phyloP scores from a whole-genome alignment of 1,140 invertebrate genomes.

The Zelostemma sp. region DNA sequence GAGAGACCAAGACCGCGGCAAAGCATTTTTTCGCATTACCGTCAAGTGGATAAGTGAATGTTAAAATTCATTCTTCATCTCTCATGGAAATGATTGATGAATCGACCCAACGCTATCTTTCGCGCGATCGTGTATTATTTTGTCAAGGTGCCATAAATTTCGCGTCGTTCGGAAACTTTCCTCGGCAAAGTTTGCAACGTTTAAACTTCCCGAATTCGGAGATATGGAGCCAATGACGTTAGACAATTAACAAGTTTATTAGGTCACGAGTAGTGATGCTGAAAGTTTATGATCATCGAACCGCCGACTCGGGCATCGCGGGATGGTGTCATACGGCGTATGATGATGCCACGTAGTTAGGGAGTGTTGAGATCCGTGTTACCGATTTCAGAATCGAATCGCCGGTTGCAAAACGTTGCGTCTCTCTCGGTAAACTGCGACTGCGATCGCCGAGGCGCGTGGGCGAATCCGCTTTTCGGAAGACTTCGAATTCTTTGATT shows the following conservation, averaged over 20 bases:
- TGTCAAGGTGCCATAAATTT: no score
- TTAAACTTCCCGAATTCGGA: no score
- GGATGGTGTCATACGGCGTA: constrained; percentile 37
- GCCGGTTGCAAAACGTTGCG: constrained; percentile 30
- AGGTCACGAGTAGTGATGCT: constrained; percentile 6
- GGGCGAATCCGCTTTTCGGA: no score
- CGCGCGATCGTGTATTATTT: no score
- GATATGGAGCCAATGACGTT: no score
- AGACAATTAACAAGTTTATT: no score
- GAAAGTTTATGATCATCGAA: constrained; percentile 58
- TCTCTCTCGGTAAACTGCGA: constrained; percentile 16
- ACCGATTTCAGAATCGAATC: constrained; percentile 34
- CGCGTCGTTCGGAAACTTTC: no score
- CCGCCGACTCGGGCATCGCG: constrained; percentile 15
- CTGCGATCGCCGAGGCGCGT: neutral
- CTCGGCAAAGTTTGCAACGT: no score
- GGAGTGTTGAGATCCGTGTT: constrained; percentile 31
- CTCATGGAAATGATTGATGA: neutral
- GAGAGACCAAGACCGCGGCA: neutral
- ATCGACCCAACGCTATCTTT: no score
- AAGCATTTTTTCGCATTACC: neutral
- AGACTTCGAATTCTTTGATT: no score
- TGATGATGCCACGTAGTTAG: constrained; percentile 3
- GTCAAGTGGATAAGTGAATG: neutral
- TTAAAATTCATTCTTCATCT: neutral